Percentiles rank a stretch among this genome's conserved stretches.
phyloP scores from a whole-genome alignment of 2,888 invertebrate genomes.

The Sericinus montela region DNA sequence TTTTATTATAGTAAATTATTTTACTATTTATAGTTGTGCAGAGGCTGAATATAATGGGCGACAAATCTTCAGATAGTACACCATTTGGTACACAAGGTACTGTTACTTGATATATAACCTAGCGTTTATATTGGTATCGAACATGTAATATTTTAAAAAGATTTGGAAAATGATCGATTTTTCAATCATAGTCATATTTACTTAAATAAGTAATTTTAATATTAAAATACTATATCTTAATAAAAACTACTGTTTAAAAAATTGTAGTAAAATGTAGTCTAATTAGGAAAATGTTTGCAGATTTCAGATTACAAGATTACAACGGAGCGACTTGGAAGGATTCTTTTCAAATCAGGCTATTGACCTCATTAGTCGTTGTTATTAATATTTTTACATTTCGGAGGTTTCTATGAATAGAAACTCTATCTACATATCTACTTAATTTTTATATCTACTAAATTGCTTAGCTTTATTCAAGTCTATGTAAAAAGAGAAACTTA shows the following conservation, averaged over 20 bases:
- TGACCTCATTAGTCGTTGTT: conserved; percentile 48
- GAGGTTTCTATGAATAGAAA: conserved; percentile 12
- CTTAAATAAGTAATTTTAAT: too few species aligned
- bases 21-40: conserved; percentile 52
- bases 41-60: conserved; percentile 64
- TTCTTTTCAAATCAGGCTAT: conserved; percentile 41
- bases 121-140: too few species aligned
- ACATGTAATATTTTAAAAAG: too few species aligned
- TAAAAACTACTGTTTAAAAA: too few species aligned
- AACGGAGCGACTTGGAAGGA: conserved; percentile 49
- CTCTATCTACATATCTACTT: neutral
- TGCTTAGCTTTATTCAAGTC: conserved; percentile 1
- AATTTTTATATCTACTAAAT: neutral
- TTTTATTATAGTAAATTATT: too few species aligned
- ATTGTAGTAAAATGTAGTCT: conserved; percentile 21
- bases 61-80: conserved; percentile 64
- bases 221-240: too few species aligned
- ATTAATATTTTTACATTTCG: conserved; percentile 6
- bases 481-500: too few species aligned
- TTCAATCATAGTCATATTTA: too few species aligned
- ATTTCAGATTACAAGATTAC: conserved; percentile 76
- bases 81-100: conserved; percentile 69
- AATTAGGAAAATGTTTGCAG: conserved; percentile 55
- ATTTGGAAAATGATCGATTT: too few species aligned
- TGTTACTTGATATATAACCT: too few species aligned